Percentiles rank a stretch among this genome's conserved stretches.
phyloP scores from a whole-genome alignment of 1,140 invertebrate genomes.

The Sarcophaga peregrina region DNA sequence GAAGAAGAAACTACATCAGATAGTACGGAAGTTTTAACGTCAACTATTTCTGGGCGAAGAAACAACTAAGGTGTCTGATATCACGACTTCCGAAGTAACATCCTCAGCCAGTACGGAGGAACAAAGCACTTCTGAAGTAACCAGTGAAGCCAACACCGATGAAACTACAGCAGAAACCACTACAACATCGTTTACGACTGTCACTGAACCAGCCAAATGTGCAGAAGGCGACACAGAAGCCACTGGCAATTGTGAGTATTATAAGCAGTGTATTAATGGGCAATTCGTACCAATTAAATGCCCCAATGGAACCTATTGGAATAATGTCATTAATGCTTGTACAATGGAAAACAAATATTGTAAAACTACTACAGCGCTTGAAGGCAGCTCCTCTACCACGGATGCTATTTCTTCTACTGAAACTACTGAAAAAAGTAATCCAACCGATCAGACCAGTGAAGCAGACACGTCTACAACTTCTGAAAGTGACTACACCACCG shows the following conservation, averaged over 20 bases:
- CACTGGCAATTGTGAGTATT: not conserved
- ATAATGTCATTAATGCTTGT: not conserved
- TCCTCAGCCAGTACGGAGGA: too few relatives aligned
- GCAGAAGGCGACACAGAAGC: not conserved
- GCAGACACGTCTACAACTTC: too few relatives aligned
- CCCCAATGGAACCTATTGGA: not conserved
- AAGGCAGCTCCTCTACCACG: not conserved
- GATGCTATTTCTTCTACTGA: too few relatives aligned
- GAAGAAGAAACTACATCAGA: not conserved
- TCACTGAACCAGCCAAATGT: not conserved
- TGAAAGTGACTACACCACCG: too few relatives aligned
- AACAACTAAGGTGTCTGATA: too few relatives aligned
- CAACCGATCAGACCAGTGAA: too few relatives aligned
- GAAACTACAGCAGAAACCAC: not conserved
- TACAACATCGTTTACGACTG: not conserved
- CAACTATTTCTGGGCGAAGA: not conserved
- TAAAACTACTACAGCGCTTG: not conserved
- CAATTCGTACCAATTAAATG: not conserved
- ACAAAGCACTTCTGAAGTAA: too few relatives aligned
- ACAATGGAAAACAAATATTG: not conserved
- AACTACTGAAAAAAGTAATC: too few relatives aligned
- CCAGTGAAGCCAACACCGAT: not conserved
- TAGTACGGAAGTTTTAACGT: not conserved
- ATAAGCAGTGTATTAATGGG: conserved; percentile 5
- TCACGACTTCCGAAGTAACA: too few relatives aligned